Conservation (phyloP, 2,888 invertebrate species). For the Zaprionus obscuricornis region DNA sequence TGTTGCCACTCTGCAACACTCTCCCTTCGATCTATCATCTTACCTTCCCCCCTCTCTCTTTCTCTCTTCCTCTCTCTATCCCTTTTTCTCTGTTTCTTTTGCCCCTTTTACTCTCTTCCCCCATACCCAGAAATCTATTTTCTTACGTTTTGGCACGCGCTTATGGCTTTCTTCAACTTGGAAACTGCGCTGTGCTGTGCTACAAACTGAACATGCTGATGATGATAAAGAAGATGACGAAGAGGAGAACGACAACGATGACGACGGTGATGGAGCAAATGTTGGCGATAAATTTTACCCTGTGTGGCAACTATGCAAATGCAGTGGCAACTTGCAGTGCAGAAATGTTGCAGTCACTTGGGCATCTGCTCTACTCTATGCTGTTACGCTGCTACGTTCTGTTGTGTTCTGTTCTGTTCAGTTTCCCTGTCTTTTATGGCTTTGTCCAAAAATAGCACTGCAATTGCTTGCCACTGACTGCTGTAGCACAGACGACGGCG, state of each 20-base stretch:
- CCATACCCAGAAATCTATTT: not conserved
- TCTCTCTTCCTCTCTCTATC: not conserved
- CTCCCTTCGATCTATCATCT: too few species aligned
- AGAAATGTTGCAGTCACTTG: conserved; percentile 21
- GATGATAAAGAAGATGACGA: too few species aligned
- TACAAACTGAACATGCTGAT: not conserved
- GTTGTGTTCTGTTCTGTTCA: too few species aligned
- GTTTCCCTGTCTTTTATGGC: conserved; percentile 31
- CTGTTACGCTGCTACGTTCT: not conserved
- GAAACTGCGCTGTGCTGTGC: conserved; percentile 17
- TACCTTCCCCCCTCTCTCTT: not conserved
- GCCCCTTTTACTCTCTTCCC: not conserved
- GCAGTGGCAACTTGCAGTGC: conserved; percentile 13
- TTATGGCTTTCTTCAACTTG: conserved; percentile 63
- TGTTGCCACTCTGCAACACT: not conserved
- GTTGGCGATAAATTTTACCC: conserved; percentile 39
- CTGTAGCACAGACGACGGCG: not conserved
- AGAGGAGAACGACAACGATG: too few species aligned
- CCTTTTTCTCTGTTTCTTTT: not conserved
- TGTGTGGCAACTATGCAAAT: conserved; percentile 37
- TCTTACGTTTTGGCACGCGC: conserved; percentile 48
- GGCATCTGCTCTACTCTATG: too few species aligned
- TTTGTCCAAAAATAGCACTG: conserved; percentile 43
- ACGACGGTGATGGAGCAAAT: too few species aligned
- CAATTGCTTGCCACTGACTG: conserved; percentile 7